phyloP scores from a whole-genome alignment of 2,797 vertebrate genomes.

The Salmo trutta region DNA sequence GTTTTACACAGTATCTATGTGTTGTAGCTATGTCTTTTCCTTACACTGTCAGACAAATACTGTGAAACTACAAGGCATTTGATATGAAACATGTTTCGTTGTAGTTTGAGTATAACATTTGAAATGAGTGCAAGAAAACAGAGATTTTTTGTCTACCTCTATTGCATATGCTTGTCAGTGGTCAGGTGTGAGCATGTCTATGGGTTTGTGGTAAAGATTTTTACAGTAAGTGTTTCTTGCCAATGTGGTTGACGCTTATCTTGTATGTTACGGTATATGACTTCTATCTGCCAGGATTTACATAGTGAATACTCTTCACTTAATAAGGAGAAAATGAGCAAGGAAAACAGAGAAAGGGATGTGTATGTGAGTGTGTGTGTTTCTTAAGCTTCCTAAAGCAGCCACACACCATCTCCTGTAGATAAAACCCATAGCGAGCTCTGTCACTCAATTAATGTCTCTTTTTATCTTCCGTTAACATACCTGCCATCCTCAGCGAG shows the following conservation, averaged over 20 bases:
- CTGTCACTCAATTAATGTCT: constrained; percentile 65
- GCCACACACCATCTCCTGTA: constrained; percentile 11
- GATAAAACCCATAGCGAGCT: constrained; percentile 50
- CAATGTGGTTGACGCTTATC: constrained; percentile 28
- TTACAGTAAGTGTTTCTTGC: constrained; percentile 27
- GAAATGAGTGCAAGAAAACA: not conserved
- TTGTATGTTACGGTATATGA: constrained; percentile 38
- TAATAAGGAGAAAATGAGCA: constrained; percentile 20
- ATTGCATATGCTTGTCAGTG: not conserved
- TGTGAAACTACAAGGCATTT: not conserved
- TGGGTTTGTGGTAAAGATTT: constrained; percentile 20
- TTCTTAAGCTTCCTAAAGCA: constrained; percentile 1
- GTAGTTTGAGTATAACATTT: not conserved
- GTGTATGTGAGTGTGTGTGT: constrained; percentile 24
- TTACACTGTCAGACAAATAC: not conserved
- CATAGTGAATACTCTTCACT: constrained; percentile 16
- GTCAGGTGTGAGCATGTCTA: not conserved
- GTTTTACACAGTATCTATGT: constrained; percentile 20
- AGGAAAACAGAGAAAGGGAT: not conserved
- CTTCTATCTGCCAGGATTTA: constrained; percentile 15
- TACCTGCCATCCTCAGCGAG: constrained; percentile 62
- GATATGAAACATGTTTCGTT: not conserved
- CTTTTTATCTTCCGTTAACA: constrained; percentile 68
- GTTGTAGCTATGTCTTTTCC: not conserved
- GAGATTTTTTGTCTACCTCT: not conserved